Evolutionary conservation across 1,140 invertebrate genomes (phyloP), one percentile per base, ranked within the genome.

Genomic region (Mercenaria mercenaria): DNA sequence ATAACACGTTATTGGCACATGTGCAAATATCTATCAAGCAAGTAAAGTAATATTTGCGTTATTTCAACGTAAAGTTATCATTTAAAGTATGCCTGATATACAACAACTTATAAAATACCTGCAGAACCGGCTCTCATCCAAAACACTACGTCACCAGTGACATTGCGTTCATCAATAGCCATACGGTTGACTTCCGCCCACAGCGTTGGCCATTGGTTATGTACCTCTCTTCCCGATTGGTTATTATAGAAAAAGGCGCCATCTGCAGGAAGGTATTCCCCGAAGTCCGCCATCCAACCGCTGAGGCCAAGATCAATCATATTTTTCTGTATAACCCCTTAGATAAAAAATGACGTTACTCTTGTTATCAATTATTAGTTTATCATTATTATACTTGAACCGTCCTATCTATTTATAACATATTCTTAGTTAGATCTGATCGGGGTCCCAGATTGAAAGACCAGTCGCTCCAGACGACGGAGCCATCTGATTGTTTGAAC

Each of bases 221-320:
- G 94, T 13, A 93, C 29, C 29, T 76, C 47, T 32, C 84, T 29
- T 13, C 91, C 92, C 11, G 93, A 59, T 32, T 85, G 47, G 8
- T 90, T 91, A 52, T 84, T 91, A 72, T 76, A n/a, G 94, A 91
- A 26, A 83, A 82, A 0, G 92, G 56, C 80, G 69, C 80, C 94
- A 89, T 95, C 94, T 10, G 93, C 86, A 0, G 94, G 93, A 0
- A 96, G 93, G 86, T 96, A 96, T 88, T 96, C 96, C 0, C 96
- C 96, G 88, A 96, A 96, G 88, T 96, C 96, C 0, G 96, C 96
- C 96, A 96, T 96, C 95, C 96, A 96, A 0, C 96, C 96, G 23
- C 93, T 91, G 13, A 96, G 85, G 13, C 95, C 95, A 18, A 96
- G 90, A 23, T 93, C 92, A 13, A 96, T 91, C 88, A 96, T 93